Evolutionary conservation across 2,797 vertebrate species (phyloP), one percentile per base, ranked within the genome.

Genomic region (Semotilus atromaculatus): DNA sequence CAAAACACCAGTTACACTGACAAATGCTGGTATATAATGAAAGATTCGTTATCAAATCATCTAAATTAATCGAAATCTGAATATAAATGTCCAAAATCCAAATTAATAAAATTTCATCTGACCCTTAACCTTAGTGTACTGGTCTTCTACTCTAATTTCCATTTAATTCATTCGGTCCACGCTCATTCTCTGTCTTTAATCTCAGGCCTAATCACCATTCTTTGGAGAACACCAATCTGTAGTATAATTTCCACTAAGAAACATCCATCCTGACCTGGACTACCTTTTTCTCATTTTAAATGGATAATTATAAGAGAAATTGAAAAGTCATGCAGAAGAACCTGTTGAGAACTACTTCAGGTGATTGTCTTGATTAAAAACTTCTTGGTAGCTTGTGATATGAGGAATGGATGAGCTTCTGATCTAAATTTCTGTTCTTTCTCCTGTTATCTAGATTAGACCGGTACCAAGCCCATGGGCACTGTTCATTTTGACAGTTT

Each of bases 271-370:
- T 62, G 38, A 29, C 29, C 53, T 62, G 29, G 55, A 62, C 14
- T 9, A 60, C 19, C 29, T 53, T 75, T 82, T 74, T 51, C 58
- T 82, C 5, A 53, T 64, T 51, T 75, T 68, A 21, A 62, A 45
- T 73, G 18, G 68, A 82, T 64, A 82, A 62, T 82, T 73, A 48
- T 34, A 62, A 62, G 70, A 74, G 31, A 66, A 82, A 82, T 48
- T 60, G 21, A 73, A 58, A n/a, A 58, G 18, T 31, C 11, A 29
- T 36, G 40, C 58, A 19, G 29, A 26, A 81, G 66, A 55, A 71
- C 53, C 66, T 60, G 18, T 58, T 43, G 51, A 71, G 36, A 71
- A 70, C 31, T 38, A 71, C 51, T 43, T 71, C 2, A 81, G 48
- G 11, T 53, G 43, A 67, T 73, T 80, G 40, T 68, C 60, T 70